Base-by-base conservation (phyloP, 2,113 vertebrate genomes). In the Sterrhoptilus dennistouni region DNA sequence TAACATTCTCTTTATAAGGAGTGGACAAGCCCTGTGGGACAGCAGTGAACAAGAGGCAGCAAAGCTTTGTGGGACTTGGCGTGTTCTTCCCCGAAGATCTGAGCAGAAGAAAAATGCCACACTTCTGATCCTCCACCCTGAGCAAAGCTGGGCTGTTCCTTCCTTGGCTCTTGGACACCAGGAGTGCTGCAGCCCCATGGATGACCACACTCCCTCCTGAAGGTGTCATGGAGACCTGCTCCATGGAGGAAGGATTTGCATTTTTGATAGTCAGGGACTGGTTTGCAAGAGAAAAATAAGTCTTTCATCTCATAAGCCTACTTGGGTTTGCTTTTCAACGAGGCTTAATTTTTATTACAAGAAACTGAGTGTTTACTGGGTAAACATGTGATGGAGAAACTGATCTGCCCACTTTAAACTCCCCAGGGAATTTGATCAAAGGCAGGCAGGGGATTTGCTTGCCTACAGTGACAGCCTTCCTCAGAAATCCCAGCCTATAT, bases 91-190 rank as follows among this genome's bases (percentile, higher is more conserved):
- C 40, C 59, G 45, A 29, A 64, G 29, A 16, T 44, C n/a, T 12
- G 23, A 75, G 33, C 5, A 22, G 70, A 61, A 72, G 8, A 4
- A 63, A 60, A 82, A 19, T 6, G 42, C 38, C 35, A 23, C 21
- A 9, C 1, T 1, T 13, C 0, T 7, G 8, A 20, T 64, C 29
- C 44, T 20, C 5, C 4, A 4, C 33, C 72, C 3, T 17, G 63
- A 72, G 52, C 33, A 52, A 27, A 18, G 54, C 64, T 81, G 57
- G 29, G 44, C 36, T 22, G 24, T 5, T 42, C 3, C 8, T 81
- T 24, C 59, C 45, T 33, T 38, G 82, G 38, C 68, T 38, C 31
- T 31, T 56, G 72, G 72, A 7, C 23, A 36, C 4, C 35, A 63
- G 72, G 68, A 8, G 14, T 54, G 44, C 54, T 50, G 63, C 24